Evolutionary conservation across 2,888 invertebrate genomes (phyloP).

Genomic region (Platerodrilus igneus): DNA sequence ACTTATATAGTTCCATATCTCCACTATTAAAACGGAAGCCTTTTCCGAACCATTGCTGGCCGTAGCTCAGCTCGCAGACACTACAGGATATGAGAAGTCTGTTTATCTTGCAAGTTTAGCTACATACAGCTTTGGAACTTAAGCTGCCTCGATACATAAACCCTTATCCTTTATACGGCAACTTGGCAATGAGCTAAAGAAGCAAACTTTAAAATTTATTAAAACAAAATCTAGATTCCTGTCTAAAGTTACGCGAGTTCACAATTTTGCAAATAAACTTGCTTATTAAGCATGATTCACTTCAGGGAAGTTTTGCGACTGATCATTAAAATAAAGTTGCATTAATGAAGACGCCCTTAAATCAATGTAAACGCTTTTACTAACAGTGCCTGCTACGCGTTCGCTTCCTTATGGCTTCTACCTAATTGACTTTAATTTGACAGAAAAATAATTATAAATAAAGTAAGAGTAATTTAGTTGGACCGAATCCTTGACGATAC

Average conservation of each 20-base stretch:
- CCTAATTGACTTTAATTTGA: too few relatives aligned
- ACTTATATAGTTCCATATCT: too few relatives aligned
- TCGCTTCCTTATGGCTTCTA: too few relatives aligned
- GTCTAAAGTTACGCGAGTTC: conserved; percentile 1
- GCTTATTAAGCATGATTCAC: conserved; percentile 16
- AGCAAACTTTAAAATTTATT: conserved; percentile 1
- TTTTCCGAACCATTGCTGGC: conserved; percentile 11
- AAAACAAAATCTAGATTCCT: conserved; percentile 2
- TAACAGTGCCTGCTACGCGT: too few relatives aligned
- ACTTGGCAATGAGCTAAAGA: background rate
- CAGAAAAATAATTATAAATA: too few relatives aligned
- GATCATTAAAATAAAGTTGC: conserved; percentile 20
- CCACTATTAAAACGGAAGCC: conserved; percentile 15
- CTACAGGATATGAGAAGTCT: conserved; percentile 17
- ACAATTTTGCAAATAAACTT: conserved; percentile 13
- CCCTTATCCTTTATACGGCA: too few relatives aligned
- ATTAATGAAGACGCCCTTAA: conserved; percentile 20
- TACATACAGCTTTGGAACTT: conserved; percentile 7
- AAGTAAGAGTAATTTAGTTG: too few relatives aligned
- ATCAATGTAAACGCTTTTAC: too few relatives aligned
- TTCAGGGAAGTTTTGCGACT: conserved; percentile 15
- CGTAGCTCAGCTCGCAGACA: conserved; percentile 5
- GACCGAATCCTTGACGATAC: too few relatives aligned
- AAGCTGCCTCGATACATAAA: too few relatives aligned
- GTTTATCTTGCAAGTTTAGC: conserved; percentile 12